These are phyloP conservation scores for Volucella inanis DNA, from an alignment of 2,888 invertebrate genomes.

Conservation along the genomic window DNA sequence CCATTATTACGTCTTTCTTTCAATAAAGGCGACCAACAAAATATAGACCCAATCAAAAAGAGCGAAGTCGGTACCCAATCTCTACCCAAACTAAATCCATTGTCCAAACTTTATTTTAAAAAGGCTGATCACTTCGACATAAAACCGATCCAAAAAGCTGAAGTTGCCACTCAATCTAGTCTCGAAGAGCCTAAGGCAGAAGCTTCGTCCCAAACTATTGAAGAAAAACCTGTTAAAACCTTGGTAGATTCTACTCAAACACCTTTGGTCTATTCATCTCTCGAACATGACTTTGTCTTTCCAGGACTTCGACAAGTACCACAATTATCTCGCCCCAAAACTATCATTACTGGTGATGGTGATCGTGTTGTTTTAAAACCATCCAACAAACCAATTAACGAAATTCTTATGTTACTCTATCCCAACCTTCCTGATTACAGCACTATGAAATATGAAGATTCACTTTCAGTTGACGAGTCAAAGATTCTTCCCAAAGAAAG, in stretches of 20 bases:
- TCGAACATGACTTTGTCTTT: constrained; percentile 64
- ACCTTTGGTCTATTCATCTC: constrained; percentile 62
- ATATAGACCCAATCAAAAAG: constrained; percentile 38
- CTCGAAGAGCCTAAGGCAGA: constrained; percentile 27
- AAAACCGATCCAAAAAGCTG: constrained; percentile 18
- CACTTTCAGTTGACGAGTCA: neutral
- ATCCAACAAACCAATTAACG: constrained; percentile 65
- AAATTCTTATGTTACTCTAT: constrained; percentile 63
- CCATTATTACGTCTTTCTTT: constrained; percentile 46
- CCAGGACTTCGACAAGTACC: constrained; percentile 65
- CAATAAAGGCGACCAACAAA: constrained; percentile 56
- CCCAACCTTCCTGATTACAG: constrained; percentile 51
- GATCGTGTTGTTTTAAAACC: constrained; percentile 61
- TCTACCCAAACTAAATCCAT: constrained; percentile 38
- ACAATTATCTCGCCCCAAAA: constrained; percentile 56
- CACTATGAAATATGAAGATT: neutral
- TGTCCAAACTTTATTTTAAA: constrained; percentile 42
- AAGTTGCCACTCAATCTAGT: constrained; percentile 38
- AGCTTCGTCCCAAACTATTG: constrained; percentile 52
- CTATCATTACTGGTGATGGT: constrained; percentile 56
- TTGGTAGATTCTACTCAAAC: constrained; percentile 61
- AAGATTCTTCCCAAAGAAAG: constrained; percentile 12
- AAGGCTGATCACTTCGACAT: constrained; percentile 33
- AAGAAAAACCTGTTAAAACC: constrained; percentile 45
- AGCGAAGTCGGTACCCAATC: constrained; percentile 50